Base-by-base conservation (phyloP, 2,797 vertebrate species). In the Falco columbarius region DNA sequence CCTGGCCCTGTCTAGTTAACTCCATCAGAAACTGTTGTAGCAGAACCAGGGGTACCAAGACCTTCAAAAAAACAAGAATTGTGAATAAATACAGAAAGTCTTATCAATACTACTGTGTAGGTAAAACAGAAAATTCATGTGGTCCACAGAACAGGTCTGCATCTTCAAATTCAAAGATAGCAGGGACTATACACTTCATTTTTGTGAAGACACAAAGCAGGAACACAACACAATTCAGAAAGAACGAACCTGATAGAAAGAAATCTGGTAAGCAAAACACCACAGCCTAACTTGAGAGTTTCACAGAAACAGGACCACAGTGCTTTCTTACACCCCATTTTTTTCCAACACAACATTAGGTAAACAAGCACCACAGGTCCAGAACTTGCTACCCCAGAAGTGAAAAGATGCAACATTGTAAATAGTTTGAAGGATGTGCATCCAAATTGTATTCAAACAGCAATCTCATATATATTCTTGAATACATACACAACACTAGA, bases 41-140 rank as follows among this genome's bases (percentile, higher is more conserved):
- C 97, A 99, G 98, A 96, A 99, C 97, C 94, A 99, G 97, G 54
- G 99, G 98, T 59, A 99, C 98, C 81, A 99, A 97, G 71, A 99
- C 98, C 99, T 99, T 96, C 30, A 44, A 89, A 93, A 42, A 86
- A 76, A 86, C 21, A 90, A 81, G 36, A 83, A 68, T 49, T 74
- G 51, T 15, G 26, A 91, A 38, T 62, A 52, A 93, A 73, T 62
- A 74, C n/a, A 80, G 30, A 74, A 71, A 91, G 86, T 17, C 51
- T 75, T 73, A 81, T 27, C 65, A 74, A 14, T 23, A 36, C 55
- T 42, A 30, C n/a, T 36, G 9, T n/a, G 29, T 20, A 74, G 16
- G 34, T 47, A 42, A 63, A 77, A 51, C 6, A 56, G 47, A 81
- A 42, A 82, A n/a, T 58, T 56, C 46, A 24, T 5, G 11, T 8